These are phyloP conservation scores for Sarcophaga caerulescens DNA, from an alignment of 2,888 invertebrate genomes.

Conservation along the genomic window DNA sequence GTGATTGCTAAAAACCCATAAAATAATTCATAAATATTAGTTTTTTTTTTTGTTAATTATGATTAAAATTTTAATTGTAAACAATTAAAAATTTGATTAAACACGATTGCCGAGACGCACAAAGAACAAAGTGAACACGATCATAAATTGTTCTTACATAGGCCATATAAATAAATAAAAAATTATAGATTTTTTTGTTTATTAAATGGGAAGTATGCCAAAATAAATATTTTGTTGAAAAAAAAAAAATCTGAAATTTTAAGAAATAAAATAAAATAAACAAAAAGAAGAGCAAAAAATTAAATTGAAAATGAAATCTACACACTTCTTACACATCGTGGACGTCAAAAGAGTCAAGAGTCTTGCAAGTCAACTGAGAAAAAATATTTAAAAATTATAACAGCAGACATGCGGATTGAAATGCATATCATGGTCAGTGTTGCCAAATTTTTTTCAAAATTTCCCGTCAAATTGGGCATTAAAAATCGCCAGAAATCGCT, in stretches of 20 bases:
- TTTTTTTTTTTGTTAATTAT: slow-evolving; percentile 1
- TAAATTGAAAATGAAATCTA: too few relatives aligned
- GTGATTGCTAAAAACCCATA: neutral
- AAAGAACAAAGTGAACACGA: slow-evolving; percentile 1
- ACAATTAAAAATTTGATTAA: slow-evolving; percentile 50
- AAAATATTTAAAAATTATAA: too few relatives aligned
- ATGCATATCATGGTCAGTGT: too few relatives aligned
- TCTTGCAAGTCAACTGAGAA: too few relatives aligned
- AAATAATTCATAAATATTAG: neutral
- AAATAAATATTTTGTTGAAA: slow-evolving; percentile 11
- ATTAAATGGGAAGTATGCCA: slow-evolving; percentile 52
- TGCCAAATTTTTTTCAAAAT: too few relatives aligned
- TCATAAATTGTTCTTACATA: slow-evolving; percentile 34
- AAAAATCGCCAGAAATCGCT: too few relatives aligned
- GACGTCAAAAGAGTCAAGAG: too few relatives aligned
- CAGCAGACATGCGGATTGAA: too few relatives aligned
- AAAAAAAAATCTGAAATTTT: neutral
- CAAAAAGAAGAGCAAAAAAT: neutral
- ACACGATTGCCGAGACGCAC: neutral
- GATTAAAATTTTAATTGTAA: slow-evolving; percentile 35
- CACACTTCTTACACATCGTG: too few relatives aligned
- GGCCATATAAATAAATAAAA: neutral
- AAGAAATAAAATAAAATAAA: slow-evolving; percentile 37
- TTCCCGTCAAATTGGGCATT: too few relatives aligned
- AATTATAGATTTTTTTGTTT: slow-evolving; percentile 29